Evolutionary conservation across 2,888 invertebrate species (phyloP), one percentile per base, ranked within the genome.

Genomic region (Steinernema hermaphroditum): DNA sequence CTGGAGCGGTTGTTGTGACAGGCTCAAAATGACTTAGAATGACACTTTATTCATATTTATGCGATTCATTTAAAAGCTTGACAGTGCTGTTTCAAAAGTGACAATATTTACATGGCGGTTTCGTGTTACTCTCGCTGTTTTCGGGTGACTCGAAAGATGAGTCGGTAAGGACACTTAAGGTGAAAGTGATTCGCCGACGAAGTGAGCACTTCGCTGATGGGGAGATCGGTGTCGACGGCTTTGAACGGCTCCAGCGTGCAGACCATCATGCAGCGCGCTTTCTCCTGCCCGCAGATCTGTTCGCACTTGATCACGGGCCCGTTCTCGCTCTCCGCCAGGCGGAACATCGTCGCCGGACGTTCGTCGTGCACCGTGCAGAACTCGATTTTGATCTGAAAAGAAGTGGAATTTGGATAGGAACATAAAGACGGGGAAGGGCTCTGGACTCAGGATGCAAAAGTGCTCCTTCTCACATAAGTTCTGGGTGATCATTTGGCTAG

Each of bases 281-380:
- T 62, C 32, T 62, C 16, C 62, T 16, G 32, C 32, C 29, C 62
- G 34, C 62, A 62, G 62, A 62, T 12, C 32, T 62, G 62, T 2
- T 62, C 62, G 62, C 27, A 62, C 6, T 34, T 62, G 27, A 62
- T n/a, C 27, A 29, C 29, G 16, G 62, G 62, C 16, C 62, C 62
- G 32, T n/a, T 8, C 34, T 14, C 16, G 16, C 62, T 2, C 32
- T 62, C 62, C 62, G 19, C 29, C 27, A 62, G 27, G 2, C 16
- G 62, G 62, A 29, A 62, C 16, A 9, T 4, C 1, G 62, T 27
- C 16, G 62, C 62, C 2, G 29, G 62, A 29, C 29, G 27, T 14
- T 62, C 62, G 29, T 62, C 62, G 32, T 14, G 27, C 8, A 62
- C 62, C 6, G 32, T 62, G 62, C 62, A 29, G 8, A 62, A 32